Base-by-base conservation (phyloP, 2,797 vertebrate species). In the Malurus leucopterus region DNA sequence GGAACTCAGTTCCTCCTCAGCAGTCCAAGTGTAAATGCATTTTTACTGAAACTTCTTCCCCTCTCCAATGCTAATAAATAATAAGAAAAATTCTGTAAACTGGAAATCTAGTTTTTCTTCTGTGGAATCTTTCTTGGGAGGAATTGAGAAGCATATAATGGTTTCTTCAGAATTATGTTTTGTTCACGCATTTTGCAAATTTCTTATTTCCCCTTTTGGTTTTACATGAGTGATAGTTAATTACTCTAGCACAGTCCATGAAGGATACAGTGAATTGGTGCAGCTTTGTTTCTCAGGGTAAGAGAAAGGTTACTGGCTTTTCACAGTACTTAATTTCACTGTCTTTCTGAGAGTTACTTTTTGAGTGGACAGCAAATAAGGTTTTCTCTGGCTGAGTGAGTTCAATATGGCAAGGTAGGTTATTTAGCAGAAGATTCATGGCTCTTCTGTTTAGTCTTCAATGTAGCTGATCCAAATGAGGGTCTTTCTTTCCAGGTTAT, bases 381-480 rank as follows among this genome's bases (percentile, higher is more conserved):
- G 36, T 90, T 80, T 72, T 78, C 38, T 59, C 61, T 92, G 59
- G 49, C 84, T 92, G 89, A 93, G 86, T 57, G 67, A 85, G 73
- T 82, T 96, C 89, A 80, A 6, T 79, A 81, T 91, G 79, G 85
- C 71, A 61, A 71, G 70, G 86, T 79, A 51, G 91, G 80, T 92
- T 89, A 71, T 92, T 91, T 78, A 77, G 59, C 82, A 84, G 88
- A 92, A 91, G 82, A 84, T 78, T 70, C 49, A 65, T 86, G 63
- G 40, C 32, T 90, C 16, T 63, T 78, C 29, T 43, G 22, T 69
- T 74, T n/a, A 38, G 57, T 47, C 61, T 87, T 75, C 80, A 69
- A 3, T 2, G 2, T 30, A 82, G n/a, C 41, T 50, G 12, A 79
- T 93, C 61, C 69, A 72, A 71, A 89, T 29, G 74, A 91, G 51